Percentiles rank a stretch among this genome's conserved stretches.
Conservation (phyloP, 2,797 vertebrate species). For the Anguilla anguilla region DNA sequence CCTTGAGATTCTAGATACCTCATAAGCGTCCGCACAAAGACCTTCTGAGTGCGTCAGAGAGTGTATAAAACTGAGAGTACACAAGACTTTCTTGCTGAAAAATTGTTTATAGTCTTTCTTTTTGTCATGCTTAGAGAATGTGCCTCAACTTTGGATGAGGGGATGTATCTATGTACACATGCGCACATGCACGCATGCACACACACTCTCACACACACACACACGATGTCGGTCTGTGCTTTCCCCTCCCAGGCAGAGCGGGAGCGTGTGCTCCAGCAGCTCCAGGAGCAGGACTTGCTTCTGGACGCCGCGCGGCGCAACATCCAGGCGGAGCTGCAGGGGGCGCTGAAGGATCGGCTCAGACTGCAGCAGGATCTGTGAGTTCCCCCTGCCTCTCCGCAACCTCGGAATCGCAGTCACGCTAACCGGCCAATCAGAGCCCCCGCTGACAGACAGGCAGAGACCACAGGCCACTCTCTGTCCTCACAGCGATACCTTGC, state of each 20-base stretch:
- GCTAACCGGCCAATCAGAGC: background rate
- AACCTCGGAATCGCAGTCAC: background rate
- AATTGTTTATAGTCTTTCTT: background rate
- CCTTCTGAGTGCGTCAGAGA: too few species aligned
- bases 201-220: background rate
- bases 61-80: too few species aligned
- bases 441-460: background rate
- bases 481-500: constrained; percentile 60
- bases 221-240: constrained; percentile 23
- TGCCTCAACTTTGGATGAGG: background rate
- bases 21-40: too few species aligned
- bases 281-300: constrained; percentile 68
- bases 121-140: background rate
- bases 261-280: constrained; percentile 58
- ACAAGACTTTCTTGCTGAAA: background rate
- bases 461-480: background rate
- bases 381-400: constrained; percentile 42
- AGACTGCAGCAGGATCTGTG: constrained; percentile 68
- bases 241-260: constrained; percentile 59
- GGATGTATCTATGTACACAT: background rate
- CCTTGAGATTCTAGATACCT: too few species aligned
- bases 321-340: constrained; percentile 61
- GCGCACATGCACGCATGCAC: background rate
- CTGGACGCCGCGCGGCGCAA: constrained; percentile 63
- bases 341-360: constrained; percentile 57